A percentile compares a stretch with the other conserved stretches of the same genome.
These are phyloP conservation scores for Dromius quadrimaculatus DNA, from an alignment of 2,888 invertebrate species.

Conservation along the genomic window DNA sequence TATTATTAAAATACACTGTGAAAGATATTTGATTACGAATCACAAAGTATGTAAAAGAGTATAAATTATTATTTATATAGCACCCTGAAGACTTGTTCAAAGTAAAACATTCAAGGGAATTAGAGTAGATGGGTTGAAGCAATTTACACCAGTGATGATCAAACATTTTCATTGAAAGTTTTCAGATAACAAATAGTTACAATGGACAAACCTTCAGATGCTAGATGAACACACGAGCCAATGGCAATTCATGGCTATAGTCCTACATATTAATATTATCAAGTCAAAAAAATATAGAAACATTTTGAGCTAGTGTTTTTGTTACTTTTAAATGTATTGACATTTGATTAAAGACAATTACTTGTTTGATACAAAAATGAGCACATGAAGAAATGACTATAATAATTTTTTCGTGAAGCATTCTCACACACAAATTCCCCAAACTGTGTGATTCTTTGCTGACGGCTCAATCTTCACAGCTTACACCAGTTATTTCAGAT, in stretches of 20 bases:
- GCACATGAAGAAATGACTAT: conserved; percentile 52
- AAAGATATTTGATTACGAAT: conserved; percentile 60
- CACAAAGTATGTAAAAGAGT: conserved; percentile 58
- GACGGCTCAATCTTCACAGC: too few species aligned
- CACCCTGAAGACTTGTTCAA: conserved; percentile 42
- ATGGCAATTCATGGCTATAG: conserved; percentile 47
- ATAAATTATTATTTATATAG: conserved; percentile 51
- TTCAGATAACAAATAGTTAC: conserved; percentile 33
- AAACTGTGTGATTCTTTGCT: conserved; percentile 16
- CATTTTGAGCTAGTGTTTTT: conserved; percentile 53
- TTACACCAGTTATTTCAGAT: too few species aligned
- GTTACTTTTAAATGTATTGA: conserved; percentile 63
- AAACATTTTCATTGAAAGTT: conserved; percentile 46
- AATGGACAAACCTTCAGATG: conserved; percentile 36
- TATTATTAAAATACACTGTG: conserved; percentile 60
- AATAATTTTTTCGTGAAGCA: conserved; percentile 49
- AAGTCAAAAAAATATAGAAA: conserved; percentile 54
- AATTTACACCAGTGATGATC: conserved; percentile 39
- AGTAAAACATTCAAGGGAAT: conserved; percentile 22
- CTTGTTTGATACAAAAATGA: conserved; percentile 53
- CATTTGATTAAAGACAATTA: conserved; percentile 62
- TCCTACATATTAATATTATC: conserved; percentile 49
- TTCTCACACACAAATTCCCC: conserved; percentile 47
- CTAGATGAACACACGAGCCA: conserved; percentile 49
- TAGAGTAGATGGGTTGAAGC: conserved; percentile 16